A percentile compares a stretch with the other conserved stretches of the same genome.
Conservation (phyloP, 2,113 vertebrate species). For the Dryoscopus gambensis region DNA sequence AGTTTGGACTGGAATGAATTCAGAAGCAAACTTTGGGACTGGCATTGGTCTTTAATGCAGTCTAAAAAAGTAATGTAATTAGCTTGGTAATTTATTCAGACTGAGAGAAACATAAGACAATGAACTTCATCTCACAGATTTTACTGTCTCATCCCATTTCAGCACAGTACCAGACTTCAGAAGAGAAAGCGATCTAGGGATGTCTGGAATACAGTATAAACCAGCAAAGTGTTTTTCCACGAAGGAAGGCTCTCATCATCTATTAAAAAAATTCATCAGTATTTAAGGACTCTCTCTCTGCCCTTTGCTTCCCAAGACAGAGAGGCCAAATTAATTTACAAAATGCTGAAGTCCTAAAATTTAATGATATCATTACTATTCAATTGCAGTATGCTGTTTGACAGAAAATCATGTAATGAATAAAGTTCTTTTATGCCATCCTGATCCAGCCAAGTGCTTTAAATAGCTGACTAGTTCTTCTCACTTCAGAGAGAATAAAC, state of each 20-base stretch:
- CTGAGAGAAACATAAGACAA: background rate
- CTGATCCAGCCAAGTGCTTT: background rate
- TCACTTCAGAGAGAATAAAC: background rate
- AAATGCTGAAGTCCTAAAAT: slow-evolving; percentile 57
- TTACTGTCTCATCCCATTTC: slow-evolving; percentile 31
- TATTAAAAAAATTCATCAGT: slow-evolving; percentile 43
- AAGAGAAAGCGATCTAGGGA: background rate
- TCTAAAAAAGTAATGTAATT: background rate
- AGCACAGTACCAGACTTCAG: background rate
- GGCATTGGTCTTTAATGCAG: background rate
- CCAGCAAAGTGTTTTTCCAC: slow-evolving; percentile 14
- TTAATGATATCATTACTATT: slow-evolving; percentile 58
- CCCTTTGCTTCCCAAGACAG: slow-evolving; percentile 41
- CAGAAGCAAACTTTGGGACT: background rate
- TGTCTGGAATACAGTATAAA: slow-evolving; percentile 48
- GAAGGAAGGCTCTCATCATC: background rate
- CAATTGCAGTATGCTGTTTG: background rate
- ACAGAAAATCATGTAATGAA: background rate
- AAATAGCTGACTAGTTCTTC: background rate
- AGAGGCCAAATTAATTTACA: slow-evolving; percentile 56
- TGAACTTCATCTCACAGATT: slow-evolving; percentile 33
- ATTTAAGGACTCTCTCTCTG: slow-evolving; percentile 44
- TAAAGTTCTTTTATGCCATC: background rate
- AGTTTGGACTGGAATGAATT: background rate
- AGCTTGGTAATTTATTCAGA: slow-evolving; percentile 37